Evolutionary conservation across 2,113 vertebrate genomes (phyloP), one percentile per base, ranked within the genome.

Genomic region (Leptobrachium ailaonicum): DNA sequence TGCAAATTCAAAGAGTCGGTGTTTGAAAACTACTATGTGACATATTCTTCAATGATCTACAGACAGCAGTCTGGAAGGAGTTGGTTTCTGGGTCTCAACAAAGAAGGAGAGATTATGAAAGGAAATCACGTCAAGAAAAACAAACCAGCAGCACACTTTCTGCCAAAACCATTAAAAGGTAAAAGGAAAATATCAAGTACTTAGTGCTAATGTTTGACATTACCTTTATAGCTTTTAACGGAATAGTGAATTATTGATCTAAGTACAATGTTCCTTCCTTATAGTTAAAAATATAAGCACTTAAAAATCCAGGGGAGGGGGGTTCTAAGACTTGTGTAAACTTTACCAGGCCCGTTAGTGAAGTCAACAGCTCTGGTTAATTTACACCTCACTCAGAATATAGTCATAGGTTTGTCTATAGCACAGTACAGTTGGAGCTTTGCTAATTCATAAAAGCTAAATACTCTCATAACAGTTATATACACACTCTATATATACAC

Each of bases 1-100:
- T 99, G 98, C 91, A 98, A 98, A 94, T 99, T 99, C 91, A 99
- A 99, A 93, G 98, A 99, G 91, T 99, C 98, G 0, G 97, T 99
- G 85, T 99, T 99, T 86, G 97, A 99, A 91, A 99, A 99, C 93
- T 99, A 99, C 90, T 99, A 99, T 0, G 98, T 99, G 91, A 99
- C 96, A 0, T 99, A 99, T 87, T 99, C 98, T 44, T 99, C 98
- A 74, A 99, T 99, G 97, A 96, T 97, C 85, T 99, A 99, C 92
- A 94, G 97, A 87, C 98, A 99, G 88, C 96, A 99, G 87, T 99
- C 98, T 3, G 98, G 98, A 84, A 93, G 97, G 89, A 96, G 96
- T 80, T 99, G 97, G 98, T 99, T 98, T 90, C 92, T 99, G 86
- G 98, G 98, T 87, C 97, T 99, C 87, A 99, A 99, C 92, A 99